Evolutionary conservation across 2,113 vertebrate species (phyloP), one percentile per base, ranked within the genome.

Genomic region (Carollia perspicillata): DNA sequence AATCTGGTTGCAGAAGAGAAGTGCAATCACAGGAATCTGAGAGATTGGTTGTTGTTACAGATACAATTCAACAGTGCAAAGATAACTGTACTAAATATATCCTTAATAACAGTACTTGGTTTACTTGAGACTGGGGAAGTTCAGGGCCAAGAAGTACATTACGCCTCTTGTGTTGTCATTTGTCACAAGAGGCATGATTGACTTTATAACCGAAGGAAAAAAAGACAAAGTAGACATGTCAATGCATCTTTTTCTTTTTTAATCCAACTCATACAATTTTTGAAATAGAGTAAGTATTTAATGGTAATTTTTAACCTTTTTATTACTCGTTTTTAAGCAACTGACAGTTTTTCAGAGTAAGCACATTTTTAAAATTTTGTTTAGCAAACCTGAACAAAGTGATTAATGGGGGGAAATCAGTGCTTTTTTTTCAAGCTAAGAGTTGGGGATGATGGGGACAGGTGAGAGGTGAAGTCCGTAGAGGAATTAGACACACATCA

Each of bases 201-300:
- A 7, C 66, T 91, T 78, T 81, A 14, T 47, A 89, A 75, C 2
- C 22, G 40, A 77, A 74, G 11, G 22, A 75, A 37, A 78, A 95
- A 94, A 40, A 11, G 30, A 35, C 1, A 74, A 68, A 9, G 16
- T 16, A 55, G 17, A 92, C 75, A 84, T 58, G 5, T 35, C 75
- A 16, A 23, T 89, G 5, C 0, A 84, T 3, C 5, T 53, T 85
- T 89, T 69, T 17, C 51, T 66, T 83, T 83, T 68, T 58, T 42
- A 89, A 77, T 26, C 20, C 12, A 90, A 17, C 4, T 79, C n/a
- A 55, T 53, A 71, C 26, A 53, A 51, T 80, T 89, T 6, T 23
- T 78, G 22, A 89, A 92, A 86, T 80, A 88, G 12, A 49, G 13
- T 80, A 71, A 77, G 5, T 83, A 1, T 80, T 23, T 55, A 80